Percentiles rank a stretch among this genome's conserved stretches.
These are phyloP conservation scores for Apoderus coryli DNA, from an alignment of 2,888 invertebrate genomes.

Conservation along the genomic window DNA sequence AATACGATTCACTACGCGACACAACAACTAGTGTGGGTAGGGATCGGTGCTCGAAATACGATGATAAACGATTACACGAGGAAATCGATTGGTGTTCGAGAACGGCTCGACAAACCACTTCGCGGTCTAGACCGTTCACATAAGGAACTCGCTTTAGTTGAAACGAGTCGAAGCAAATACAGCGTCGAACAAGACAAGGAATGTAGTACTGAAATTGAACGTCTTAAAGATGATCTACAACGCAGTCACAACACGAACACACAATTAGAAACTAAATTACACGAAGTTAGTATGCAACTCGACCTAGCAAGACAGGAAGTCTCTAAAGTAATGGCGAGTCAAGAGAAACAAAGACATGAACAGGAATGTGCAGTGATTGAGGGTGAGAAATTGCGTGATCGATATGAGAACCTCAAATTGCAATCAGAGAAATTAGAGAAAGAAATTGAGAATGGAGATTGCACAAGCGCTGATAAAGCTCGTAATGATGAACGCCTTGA, in stretches of 20 bases:
- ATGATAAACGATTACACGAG: no score
- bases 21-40: slow-evolving; percentile 61
- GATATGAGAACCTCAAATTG: slow-evolving; percentile 69
- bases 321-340: slow-evolving; percentile 52
- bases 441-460: slow-evolving; percentile 63
- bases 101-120: slow-evolving; percentile 66
- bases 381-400: slow-evolving; percentile 74
- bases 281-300: slow-evolving; percentile 67
- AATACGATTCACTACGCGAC: slow-evolving; percentile 64
- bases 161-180: slow-evolving; percentile 66
- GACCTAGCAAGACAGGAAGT: slow-evolving; percentile 69
- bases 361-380: slow-evolving; percentile 76
- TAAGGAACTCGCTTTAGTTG: slow-evolving; percentile 61
- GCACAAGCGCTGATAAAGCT: slow-evolving; percentile 52
- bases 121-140: slow-evolving; percentile 64
- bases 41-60: no score
- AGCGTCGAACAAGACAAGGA: slow-evolving; percentile 59
- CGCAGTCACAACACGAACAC: slow-evolving; percentile 47
- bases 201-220: slow-evolving; percentile 48
- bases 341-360: slow-evolving; percentile 69
- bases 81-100: slow-evolving; percentile 66
- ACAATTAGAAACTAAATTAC: slow-evolving; percentile 59
- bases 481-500: slow-evolving; percentile 58
- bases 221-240: slow-evolving; percentile 59
- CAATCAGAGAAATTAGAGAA: slow-evolving; percentile 56